Evolutionary conservation across 1,140 invertebrate species (phyloP).

Genomic region (Aphaenogaster rudis): DNA sequence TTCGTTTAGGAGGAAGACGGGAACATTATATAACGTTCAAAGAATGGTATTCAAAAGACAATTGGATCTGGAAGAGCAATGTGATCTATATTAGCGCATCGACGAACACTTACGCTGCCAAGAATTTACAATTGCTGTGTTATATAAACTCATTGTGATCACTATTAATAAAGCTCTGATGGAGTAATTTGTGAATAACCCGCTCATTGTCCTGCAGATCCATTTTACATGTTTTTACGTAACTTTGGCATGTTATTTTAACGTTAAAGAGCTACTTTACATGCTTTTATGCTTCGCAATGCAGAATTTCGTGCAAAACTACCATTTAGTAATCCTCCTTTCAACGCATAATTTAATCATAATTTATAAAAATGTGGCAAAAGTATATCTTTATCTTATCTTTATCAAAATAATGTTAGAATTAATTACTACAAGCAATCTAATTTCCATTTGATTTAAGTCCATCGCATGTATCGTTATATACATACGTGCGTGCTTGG

Average conservation of each 20-base stretch:
- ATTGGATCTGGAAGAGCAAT: conserved; percentile 5
- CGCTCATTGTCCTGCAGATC: not conserved
- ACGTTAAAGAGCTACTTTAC: not conserved
- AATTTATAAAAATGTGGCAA: not conserved
- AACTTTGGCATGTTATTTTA: not conserved
- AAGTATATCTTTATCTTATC: too few species aligned
- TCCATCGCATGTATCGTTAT: not conserved
- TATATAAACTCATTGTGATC: conserved; percentile 32
- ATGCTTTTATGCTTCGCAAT: not conserved
- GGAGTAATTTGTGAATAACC: conserved; percentile 3
- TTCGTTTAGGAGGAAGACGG: not conserved
- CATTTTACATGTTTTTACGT: not conserved
- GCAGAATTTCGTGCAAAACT: not conserved
- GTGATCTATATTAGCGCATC: conserved; percentile 25
- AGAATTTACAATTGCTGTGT: conserved; percentile 31
- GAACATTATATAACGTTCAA: not conserved
- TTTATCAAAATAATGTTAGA: not conserved
- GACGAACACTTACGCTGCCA: conserved; percentile 39
- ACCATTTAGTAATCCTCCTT: not conserved
- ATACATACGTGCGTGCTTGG: not conserved
- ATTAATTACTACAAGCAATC: not conserved
- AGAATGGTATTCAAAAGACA: not conserved
- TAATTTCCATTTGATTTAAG: not conserved
- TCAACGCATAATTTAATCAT: not conserved
- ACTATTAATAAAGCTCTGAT: conserved; percentile 43